Conservation (phyloP, 2,888 invertebrate species). For the Noctuana brunneofusca region DNA sequence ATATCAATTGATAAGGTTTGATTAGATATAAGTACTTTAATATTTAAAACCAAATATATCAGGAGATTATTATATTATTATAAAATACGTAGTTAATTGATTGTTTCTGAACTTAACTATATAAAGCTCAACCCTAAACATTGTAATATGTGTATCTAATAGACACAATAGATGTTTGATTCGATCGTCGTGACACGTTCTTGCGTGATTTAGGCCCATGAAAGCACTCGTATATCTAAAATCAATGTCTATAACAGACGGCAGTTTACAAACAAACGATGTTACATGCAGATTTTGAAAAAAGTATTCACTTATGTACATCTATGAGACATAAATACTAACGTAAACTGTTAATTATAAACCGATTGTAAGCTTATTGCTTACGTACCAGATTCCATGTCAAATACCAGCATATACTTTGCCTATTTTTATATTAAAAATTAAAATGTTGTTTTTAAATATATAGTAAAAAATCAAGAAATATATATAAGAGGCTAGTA, state of each 20-base stretch:
- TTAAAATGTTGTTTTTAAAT: no score
- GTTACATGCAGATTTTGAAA: slow-evolving; percentile 10
- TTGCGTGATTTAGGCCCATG: slow-evolving; percentile 57
- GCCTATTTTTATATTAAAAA: no score
- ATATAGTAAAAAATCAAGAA: no score
- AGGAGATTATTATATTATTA: background rate
- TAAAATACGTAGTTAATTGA: background rate
- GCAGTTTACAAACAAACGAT: slow-evolving; percentile 19
- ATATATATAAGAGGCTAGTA: no score
- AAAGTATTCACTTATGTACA: background rate
- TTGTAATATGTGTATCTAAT: background rate
- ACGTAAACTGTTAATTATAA: slow-evolving; percentile 14
- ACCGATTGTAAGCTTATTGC: no score
- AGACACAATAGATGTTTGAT: slow-evolving; percentile 13
- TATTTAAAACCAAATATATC: background rate
- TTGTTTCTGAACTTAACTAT: background rate
- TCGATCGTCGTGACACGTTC: slow-evolving; percentile 44
- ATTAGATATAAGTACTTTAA: no score
- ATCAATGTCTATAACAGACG: slow-evolving; percentile 13
- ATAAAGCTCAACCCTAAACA: slow-evolving; percentile 17
- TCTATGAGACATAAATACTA: slow-evolving; percentile 5
- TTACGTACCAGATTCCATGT: background rate
- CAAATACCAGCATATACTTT: no score
- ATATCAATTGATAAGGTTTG: no score
- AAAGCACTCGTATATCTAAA: slow-evolving; percentile 29